Evolutionary conservation across 2,888 invertebrate species (phyloP).

Genomic region (Actias luna): DNA sequence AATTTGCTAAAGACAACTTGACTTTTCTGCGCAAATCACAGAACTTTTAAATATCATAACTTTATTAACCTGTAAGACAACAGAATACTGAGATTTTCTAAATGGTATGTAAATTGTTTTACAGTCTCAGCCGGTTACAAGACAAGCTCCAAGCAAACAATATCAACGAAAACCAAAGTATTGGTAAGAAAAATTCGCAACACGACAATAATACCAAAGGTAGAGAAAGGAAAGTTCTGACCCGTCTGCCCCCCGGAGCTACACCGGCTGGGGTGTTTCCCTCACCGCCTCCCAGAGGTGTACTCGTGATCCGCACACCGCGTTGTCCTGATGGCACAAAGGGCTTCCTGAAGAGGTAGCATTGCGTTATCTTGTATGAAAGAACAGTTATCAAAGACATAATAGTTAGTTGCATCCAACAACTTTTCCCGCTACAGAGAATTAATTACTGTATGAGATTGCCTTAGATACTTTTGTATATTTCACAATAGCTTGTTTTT

Average conservation of each 20-base stretch:
- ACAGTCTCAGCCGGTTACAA: slow-evolving; percentile 68
- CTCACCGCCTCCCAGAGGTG: slow-evolving; percentile 72
- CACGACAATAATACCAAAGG: slow-evolving; percentile 62
- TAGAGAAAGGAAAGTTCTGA: slow-evolving; percentile 68
- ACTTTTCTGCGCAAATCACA: no score
- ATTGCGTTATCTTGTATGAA: slow-evolving; percentile 30
- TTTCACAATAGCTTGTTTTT: background rate
- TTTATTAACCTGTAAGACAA: no score
- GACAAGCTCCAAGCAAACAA: slow-evolving; percentile 73
- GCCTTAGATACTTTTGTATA: slow-evolving; percentile 25
- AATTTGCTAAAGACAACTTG: no score
- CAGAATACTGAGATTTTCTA: background rate
- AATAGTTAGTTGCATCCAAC: slow-evolving; percentile 54
- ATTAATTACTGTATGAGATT: slow-evolving; percentile 29
- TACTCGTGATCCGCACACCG: slow-evolving; percentile 86
- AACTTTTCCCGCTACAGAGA: slow-evolving; percentile 32
- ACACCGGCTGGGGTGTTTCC: slow-evolving; percentile 63
- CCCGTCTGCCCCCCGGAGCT: slow-evolving; percentile 62
- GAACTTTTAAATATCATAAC: no score
- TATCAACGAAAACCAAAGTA: slow-evolving; percentile 61
- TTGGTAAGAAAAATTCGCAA: slow-evolving; percentile 54
- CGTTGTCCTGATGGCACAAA: slow-evolving; percentile 90
- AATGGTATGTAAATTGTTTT: slow-evolving; percentile 29
- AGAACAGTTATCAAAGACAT: slow-evolving; percentile 37
- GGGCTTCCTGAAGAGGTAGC: slow-evolving; percentile 74